Evolutionary conservation across 2,888 invertebrate species (phyloP).

Genomic region (Eristalis arbustorum): DNA sequence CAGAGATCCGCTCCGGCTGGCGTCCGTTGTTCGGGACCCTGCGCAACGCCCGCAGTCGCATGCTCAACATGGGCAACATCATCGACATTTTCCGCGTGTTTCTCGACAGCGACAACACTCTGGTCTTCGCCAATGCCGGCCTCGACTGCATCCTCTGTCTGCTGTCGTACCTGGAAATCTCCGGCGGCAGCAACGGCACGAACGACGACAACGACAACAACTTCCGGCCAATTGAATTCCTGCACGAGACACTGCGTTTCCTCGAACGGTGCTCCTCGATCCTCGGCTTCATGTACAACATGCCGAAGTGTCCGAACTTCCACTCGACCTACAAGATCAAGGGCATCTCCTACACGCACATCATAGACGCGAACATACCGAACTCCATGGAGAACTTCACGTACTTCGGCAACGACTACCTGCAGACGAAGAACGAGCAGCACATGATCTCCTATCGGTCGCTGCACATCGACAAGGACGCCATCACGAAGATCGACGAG

Average conservation of each 20-base stretch:
- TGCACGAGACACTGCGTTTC: conserved; percentile 90
- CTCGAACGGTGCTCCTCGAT: conserved; percentile 93
- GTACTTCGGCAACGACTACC: conserved; percentile 84
- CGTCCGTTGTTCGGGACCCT: conserved; percentile 96
- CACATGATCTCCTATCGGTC: conserved; percentile 82
- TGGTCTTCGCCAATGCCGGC: conserved; percentile 96
- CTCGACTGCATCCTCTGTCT: conserved; percentile 96
- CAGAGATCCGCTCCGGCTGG: conserved; percentile 98
- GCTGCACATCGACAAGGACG: conserved; percentile 80
- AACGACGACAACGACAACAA: conserved; percentile 81
- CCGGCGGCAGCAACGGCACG: conserved; percentile 82
- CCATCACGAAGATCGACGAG: conserved; percentile 80
- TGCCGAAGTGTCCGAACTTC: conserved; percentile 96
- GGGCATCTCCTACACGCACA: conserved; percentile 88
- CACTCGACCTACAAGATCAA: conserved; percentile 93
- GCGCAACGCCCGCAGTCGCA: conserved; percentile 89
- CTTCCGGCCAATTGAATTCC: conserved; percentile 80
- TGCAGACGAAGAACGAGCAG: conserved; percentile 84
- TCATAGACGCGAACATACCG: conserved; percentile 92
- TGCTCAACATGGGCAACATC: conserved; percentile 84
- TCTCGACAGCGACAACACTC: conserved; percentile 93
- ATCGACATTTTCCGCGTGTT: conserved; percentile 97
- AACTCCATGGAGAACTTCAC: conserved; percentile 86
- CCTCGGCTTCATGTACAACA: conserved; percentile 94
- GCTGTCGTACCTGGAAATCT: conserved; percentile 83